Evolutionary conservation across 1,140 invertebrate genomes (phyloP), one percentile per base, ranked within the genome.

Genomic region (Nylanderia fulva): DNA sequence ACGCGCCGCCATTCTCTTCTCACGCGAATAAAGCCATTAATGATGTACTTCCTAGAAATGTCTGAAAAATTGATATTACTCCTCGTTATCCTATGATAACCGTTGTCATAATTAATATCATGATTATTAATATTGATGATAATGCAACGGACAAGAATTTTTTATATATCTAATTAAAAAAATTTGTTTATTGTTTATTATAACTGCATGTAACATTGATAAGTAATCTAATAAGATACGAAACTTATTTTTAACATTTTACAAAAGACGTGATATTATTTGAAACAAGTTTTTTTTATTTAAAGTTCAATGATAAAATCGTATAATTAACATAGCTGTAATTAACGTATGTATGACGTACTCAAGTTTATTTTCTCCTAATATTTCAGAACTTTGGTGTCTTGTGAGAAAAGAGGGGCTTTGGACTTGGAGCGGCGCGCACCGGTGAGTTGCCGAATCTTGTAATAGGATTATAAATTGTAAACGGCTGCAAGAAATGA

Each of bases 381-480:
- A 52, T 45, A 11, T 90, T 90, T 85, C 86, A 90, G 85, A 90
- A 68, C 68, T n/a, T 24, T 45, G 83, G 54, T 89, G 58, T 61
- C 42, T 45, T 80, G 66, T 58, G 45, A 74, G 60, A 48, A 15
- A 79, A 48, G 45, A 79, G 56, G 42, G n/a, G 63, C 48, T 83
- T 80, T 76, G 83, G 64, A 60, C 15, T 29, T 69, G 74, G 74
- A 85, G 76, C 71, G 64, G 52, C 76, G 82, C 42, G 69, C 68
- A 82, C 36, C 85, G 72, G 90, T 90, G 75, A 90, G 88, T 88
- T 52, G 66, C 48, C 48, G 72, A 85, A 84, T 33, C 63, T 24
- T 86, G 52, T 87, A 91, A 91, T 91, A 76, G 87, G 85, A 91
- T 92, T 92, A 91, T 91, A 91, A 91, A 91, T 91, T 91, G 88